Evolutionary conservation across 2,113 vertebrate species (phyloP).

Genomic region (Phaethornis superciliosus): DNA sequence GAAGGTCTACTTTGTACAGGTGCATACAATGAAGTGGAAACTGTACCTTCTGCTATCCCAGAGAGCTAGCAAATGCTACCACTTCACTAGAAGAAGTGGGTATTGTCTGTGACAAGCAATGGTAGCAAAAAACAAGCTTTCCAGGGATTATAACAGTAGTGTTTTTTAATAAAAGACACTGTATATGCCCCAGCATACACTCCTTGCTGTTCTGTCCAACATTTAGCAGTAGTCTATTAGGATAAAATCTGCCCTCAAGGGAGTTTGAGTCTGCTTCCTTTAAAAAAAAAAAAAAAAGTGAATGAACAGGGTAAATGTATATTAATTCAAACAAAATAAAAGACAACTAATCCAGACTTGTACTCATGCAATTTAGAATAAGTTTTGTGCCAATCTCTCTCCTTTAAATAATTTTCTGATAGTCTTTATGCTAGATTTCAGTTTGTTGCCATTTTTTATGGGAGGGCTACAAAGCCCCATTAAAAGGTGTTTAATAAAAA

Average conservation of each 20-base stretch:
- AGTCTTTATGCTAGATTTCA: conserved; percentile 12
- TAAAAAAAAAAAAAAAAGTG: background rate
- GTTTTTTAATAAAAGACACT: background rate
- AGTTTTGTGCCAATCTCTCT: conserved; percentile 2
- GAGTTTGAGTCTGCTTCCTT: background rate
- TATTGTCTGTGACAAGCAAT: background rate
- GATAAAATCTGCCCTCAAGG: conserved; percentile 58
- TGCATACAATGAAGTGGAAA: background rate
- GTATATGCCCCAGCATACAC: background rate
- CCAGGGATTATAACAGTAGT: background rate
- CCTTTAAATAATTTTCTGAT: conserved; percentile 39
- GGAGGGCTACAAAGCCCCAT: background rate
- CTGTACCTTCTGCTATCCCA: background rate
- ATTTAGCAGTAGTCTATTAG: background rate
- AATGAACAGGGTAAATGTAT: conserved; percentile 6
- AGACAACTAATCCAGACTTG: conserved; percentile 60
- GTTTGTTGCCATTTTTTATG: conserved; percentile 5
- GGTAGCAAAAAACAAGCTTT: background rate
- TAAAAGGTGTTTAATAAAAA: conserved; percentile 22
- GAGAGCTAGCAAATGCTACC: background rate
- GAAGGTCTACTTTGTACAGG: background rate
- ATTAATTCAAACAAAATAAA: conserved; percentile 38
- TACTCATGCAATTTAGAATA: background rate
- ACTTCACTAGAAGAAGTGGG: background rate
- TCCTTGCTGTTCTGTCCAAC: conserved; percentile 13